Evolutionary conservation across 1,140 invertebrate genomes (phyloP).

Genomic region (Platorchestia sp.): DNA sequence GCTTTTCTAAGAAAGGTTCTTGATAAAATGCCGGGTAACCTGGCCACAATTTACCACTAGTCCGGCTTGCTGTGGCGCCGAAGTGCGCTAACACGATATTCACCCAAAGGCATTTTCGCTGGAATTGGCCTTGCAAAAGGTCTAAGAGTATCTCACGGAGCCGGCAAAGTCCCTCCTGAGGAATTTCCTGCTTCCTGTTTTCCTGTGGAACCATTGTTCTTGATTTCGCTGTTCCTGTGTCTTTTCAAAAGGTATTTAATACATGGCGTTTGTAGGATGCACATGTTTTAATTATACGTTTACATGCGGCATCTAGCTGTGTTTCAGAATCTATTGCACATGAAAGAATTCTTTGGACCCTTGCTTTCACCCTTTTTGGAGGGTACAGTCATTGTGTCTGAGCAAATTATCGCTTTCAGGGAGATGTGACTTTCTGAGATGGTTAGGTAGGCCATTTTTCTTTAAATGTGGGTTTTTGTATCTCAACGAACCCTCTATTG

Average conservation of each 20-base stretch:
- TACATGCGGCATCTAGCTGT: not conserved
- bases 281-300: too few species aligned
- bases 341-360: too few species aligned
- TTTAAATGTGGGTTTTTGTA: too few species aligned
- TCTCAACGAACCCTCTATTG: too few species aligned
- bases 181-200: slow-evolving; percentile 37
- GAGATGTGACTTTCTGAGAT: too few species aligned
- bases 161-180: not conserved
- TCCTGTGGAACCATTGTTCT: not conserved
- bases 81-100: slow-evolving; percentile 12
- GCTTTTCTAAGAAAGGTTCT: slow-evolving; percentile 44
- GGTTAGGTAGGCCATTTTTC: too few species aligned
- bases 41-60: slow-evolving; percentile 7
- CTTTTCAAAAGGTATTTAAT: not conserved
- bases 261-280: not conserved
- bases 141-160: slow-evolving; percentile 33
- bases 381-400: too few species aligned
- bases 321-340: too few species aligned
- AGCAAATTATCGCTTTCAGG: too few species aligned
- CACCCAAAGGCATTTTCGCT: not conserved
- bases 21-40: not conserved
- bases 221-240: not conserved
- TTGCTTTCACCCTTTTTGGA: too few species aligned
- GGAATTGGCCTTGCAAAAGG: not conserved
- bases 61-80: slow-evolving; percentile 27